phyloP scores from a whole-genome alignment of 2,113 vertebrate genomes.

The Apeltes quadracus region DNA sequence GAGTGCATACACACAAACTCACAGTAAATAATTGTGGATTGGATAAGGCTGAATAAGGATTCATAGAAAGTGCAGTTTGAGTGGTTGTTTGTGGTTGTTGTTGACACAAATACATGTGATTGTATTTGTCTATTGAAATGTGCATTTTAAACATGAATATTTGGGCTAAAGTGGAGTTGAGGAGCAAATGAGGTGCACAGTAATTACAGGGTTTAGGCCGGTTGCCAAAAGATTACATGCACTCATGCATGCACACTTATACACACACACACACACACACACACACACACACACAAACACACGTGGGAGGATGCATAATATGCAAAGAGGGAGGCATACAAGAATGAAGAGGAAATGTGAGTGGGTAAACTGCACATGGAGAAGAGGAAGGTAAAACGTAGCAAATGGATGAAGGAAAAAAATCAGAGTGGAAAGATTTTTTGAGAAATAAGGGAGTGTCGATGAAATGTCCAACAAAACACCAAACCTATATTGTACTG shows the following conservation, averaged over 20 bases:
- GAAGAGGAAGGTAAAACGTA: slow-evolving; percentile 18
- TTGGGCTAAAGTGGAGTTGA: slow-evolving; percentile 46
- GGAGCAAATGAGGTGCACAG: slow-evolving; percentile 49
- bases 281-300: slow-evolving; percentile 1
- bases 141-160: slow-evolving; percentile 21
- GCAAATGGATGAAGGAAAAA: background rate
- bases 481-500: background rate
- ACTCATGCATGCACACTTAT: slow-evolving; percentile 34
- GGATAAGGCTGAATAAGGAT: background rate
- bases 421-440: background rate
- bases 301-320: slow-evolving; percentile 56
- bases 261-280: slow-evolving; percentile 5
- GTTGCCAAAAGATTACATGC: slow-evolving; percentile 48
- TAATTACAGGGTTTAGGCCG: slow-evolving; percentile 69
- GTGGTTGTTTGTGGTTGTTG: slow-evolving; percentile 34
- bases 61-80: slow-evolving; percentile 14
- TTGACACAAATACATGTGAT: slow-evolving; percentile 31
- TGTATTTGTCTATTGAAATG: slow-evolving; percentile 17
- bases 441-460: background rate
- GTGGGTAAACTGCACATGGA: slow-evolving; percentile 29
- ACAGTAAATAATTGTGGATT: background rate
- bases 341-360: slow-evolving; percentile 43
- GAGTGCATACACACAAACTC: slow-evolving; percentile 16
- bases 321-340: slow-evolving; percentile 47
- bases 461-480: background rate